Base-by-base conservation (phyloP, 2,113 vertebrate species). In the Dromiciops gliroides region DNA sequence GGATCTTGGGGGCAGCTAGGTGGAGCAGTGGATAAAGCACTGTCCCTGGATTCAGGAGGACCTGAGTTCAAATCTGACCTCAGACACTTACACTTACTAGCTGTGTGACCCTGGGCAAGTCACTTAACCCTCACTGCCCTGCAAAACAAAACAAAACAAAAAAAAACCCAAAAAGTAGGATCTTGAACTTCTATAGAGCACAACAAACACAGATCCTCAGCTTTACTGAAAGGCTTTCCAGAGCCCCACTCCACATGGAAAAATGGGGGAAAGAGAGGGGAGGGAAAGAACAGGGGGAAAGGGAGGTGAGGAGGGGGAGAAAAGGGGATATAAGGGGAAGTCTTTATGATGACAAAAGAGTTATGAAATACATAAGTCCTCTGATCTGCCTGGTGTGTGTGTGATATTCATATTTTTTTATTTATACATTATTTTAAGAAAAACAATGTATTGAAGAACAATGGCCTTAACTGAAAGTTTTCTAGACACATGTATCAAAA, bases 171-270 rank as follows among this genome's bases (percentile, higher is more conserved):
- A 47, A 52, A 56, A 56, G 28, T 56, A 56, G 89, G 89, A 48
- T 47, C 44, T 37, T 25, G 0, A 91, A 48, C 31, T 48, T 90
- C 31, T 26, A 3, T 23, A 89, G 92, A 56, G 28, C 51, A 12
- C 25, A 50, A 89, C 3, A 56, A 44, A 89, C 26, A 52, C 53
- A 52, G 88, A 31, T 67, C 3, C 22, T 92, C 16, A 49, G 50
- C 0, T 37, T 51, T 67, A 31, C 11, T 37, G 89, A 44, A 31
- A 51, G 50, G 89, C 19, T 50, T 51, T 26, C 51, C 25, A 2
- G 2, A 0, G 0, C n/a, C n/a, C 37, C 67, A 83, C 0, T 8
- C 24, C 14, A 3, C 0, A 88, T 0, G 3, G 28, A 14, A 37
- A 48, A 0, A 1, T 48, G 28, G 31, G 25, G 31, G 0, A 4